Percentiles rank a stretch among this genome's conserved stretches.
phyloP scores from a whole-genome alignment of 2,113 vertebrate genomes.

The Climacteris rufus region DNA sequence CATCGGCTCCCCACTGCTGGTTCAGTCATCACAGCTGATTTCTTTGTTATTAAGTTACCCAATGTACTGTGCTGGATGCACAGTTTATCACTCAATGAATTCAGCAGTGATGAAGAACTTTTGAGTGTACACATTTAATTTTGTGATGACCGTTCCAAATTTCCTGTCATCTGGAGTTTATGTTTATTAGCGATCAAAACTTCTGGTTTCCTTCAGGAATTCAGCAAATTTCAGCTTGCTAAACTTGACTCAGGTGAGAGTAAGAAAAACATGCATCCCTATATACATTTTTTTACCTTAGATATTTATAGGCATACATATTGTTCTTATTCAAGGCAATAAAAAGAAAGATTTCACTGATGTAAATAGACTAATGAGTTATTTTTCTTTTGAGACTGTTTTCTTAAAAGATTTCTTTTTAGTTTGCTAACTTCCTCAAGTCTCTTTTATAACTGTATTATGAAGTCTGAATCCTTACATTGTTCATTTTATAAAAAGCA shows the following conservation, averaged over 20 bases:
- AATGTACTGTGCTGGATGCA: not conserved
- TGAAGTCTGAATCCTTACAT: not conserved
- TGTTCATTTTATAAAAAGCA: slow-evolving; percentile 20
- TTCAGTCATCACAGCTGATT: not conserved
- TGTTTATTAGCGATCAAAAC: not conserved
- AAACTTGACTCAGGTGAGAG: not conserved
- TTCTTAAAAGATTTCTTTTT: not conserved
- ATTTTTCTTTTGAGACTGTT: slow-evolving; percentile 17
- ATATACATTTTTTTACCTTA: not conserved
- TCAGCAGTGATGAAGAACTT: not conserved
- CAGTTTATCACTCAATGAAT: not conserved
- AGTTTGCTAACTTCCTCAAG: not conserved
- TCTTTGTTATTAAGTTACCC: not conserved
- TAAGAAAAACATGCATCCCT: not conserved
- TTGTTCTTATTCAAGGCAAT: not conserved
- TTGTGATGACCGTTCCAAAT: not conserved
- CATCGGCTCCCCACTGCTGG: not conserved
- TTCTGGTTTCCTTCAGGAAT: not conserved
- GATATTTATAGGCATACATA: not conserved
- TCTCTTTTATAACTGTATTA: not conserved
- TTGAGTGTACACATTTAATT: not conserved
- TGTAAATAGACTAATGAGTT: not conserved
- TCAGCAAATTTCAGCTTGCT: slow-evolving; percentile 15
- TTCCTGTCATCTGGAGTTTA: not conserved
- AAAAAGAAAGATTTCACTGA: not conserved